These are phyloP conservation scores for Sminthurinus signatus DNA, from an alignment of 1,140 invertebrate species.

Conservation along the genomic window DNA sequence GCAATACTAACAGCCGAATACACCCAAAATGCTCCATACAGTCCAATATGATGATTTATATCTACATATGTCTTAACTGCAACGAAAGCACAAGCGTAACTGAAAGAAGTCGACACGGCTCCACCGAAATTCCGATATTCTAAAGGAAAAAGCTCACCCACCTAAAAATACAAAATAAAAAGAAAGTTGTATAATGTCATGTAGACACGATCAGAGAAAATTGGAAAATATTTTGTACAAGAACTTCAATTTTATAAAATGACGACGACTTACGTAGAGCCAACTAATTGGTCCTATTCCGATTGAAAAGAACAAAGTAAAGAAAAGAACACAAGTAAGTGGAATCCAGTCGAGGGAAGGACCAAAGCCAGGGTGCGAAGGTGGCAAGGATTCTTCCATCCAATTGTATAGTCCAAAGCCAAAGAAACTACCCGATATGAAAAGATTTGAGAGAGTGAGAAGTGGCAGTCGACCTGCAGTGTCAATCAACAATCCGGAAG, in stretches of 20 bases:
- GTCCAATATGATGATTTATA: slow-evolving; percentile 63
- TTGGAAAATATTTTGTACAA: too few species aligned
- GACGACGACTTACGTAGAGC: too few species aligned
- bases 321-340: slow-evolving; percentile 68
- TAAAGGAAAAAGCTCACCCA: slow-evolving; percentile 78
- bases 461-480: slow-evolving; percentile 67
- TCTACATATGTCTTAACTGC: slow-evolving; percentile 82
- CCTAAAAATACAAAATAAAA: slow-evolving; percentile 9
- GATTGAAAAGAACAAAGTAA: slow-evolving; percentile 74
- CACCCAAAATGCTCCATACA: slow-evolving; percentile 74
- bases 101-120: slow-evolving; percentile 74
- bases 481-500: slow-evolving; percentile 72
- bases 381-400: slow-evolving; percentile 39
- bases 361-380: slow-evolving; percentile 32
- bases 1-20: slow-evolving; percentile 75
- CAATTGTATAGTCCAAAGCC: slow-evolving; percentile 41
- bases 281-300: slow-evolving; percentile 86
- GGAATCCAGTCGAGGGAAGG: slow-evolving; percentile 66
- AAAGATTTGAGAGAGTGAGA: slow-evolving; percentile 68
- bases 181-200: too few species aligned
- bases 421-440: slow-evolving; percentile 58
- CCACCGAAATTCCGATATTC: slow-evolving; percentile 71
- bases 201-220: too few species aligned
- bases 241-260: too few species aligned
- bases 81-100: slow-evolving; percentile 79